Evolutionary conservation across 2,113 vertebrate species (phyloP), one percentile per base, ranked within the genome.

Genomic region (Ageneiosus marmoratus): DNA sequence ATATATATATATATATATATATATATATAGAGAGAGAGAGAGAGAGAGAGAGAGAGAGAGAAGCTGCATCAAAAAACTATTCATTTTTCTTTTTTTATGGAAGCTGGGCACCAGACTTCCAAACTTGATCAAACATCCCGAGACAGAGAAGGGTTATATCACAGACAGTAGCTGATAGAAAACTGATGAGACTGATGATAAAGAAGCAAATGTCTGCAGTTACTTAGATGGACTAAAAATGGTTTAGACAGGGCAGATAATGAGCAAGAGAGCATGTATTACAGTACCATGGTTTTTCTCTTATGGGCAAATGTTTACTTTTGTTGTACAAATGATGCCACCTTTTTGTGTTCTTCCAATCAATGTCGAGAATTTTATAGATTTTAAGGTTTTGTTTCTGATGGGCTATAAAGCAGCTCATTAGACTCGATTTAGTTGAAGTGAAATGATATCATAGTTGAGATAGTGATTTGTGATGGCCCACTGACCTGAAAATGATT

Each of bases 401-500:
- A 51, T 55, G 72, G 73, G 55, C 63, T 81, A 77, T 70, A 51
- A 75, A 53, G 56, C 80, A 84, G 62, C 76, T 84, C 72, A 79
- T 77, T 80, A 32, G 77, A 69, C 75, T 78, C 51, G 32, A 10
- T 41, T 72, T 77, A 84, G 85, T 77, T 55, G 62, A 85, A 79
- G 83, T 63, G 44, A 79, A 83, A 83, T 85, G 65, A 86, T 84
- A 86, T 83, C 85, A 88, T 63, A 53, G 69, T 76, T 58, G 80
- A 65, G 62, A 82, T 58, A 60, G 69, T 34, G 67, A 78, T 53
- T 82, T 56, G 79, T 62, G 56, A 82, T 81, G 67, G 48, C 79
- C 77, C 65, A 74, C 77, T 81, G 83, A 88, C 85, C 87, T 85
- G 80, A 67, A 82, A 79, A 83, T 88, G 74, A 86, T 78, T 88